Percentiles rank a stretch among this genome's conserved stretches.
phyloP scores from a whole-genome alignment of 2,797 vertebrate genomes.

The Crax fasciolata region DNA sequence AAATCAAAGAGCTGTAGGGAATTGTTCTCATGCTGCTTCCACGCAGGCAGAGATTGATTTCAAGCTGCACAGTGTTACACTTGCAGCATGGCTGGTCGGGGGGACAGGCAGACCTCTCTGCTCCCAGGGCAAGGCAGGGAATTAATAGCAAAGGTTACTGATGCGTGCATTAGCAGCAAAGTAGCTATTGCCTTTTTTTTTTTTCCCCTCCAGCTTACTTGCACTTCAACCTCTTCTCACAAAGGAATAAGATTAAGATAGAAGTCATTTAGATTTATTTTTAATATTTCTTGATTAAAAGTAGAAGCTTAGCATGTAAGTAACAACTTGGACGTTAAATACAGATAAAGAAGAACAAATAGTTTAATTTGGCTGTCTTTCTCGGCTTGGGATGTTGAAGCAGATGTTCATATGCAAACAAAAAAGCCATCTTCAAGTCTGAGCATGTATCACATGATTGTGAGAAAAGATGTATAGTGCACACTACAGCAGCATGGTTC shows the following conservation, averaged over 20 bases:
- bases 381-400: conserved; percentile 70
- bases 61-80: background rate
- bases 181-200: background rate
- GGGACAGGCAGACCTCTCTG: background rate
- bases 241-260: conserved; percentile 55
- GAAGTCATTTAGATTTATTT: conserved; percentile 63
- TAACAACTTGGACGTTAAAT: conserved; percentile 33
- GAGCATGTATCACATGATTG: background rate
- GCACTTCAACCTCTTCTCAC: background rate
- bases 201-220: background rate
- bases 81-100: background rate
- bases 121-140: background rate
- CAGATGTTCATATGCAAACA: conserved; percentile 70
- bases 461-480: background rate
- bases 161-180: background rate
- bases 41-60: background rate
- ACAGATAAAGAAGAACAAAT: conserved; percentile 63
- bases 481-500: background rate
- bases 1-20: conserved; percentile 31
- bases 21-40: conserved; percentile 7
- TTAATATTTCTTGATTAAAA: conserved; percentile 69
- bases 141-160: fast-evolving
- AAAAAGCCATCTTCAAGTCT: background rate
- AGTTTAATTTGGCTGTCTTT: conserved; percentile 65
- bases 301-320: conserved; percentile 23